Conservation (phyloP, 2,888 invertebrate genomes). For the Athetis lepigone region DNA sequence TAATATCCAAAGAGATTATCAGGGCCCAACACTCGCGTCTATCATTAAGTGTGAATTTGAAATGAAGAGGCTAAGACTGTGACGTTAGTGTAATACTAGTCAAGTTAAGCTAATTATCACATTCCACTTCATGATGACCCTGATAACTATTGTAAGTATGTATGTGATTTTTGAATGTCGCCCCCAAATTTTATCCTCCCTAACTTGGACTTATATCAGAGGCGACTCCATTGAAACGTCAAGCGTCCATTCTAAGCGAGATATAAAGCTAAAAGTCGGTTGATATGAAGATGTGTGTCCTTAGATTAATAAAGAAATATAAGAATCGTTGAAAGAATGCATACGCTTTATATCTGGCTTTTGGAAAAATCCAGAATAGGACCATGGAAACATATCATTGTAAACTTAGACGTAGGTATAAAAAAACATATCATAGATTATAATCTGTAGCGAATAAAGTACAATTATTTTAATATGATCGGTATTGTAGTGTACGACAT, state of each 20-base stretch:
- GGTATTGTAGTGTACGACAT: slow-evolving; percentile 85
- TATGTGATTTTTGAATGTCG: slow-evolving; percentile 79
- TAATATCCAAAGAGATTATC: slow-evolving; percentile 59
- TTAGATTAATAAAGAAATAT: slow-evolving; percentile 77
- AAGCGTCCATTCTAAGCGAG: slow-evolving; percentile 87
- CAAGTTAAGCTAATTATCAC: slow-evolving; percentile 58
- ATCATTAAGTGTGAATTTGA: slow-evolving; percentile 69
- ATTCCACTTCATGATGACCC: slow-evolving; percentile 72
- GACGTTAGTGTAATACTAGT: slow-evolving; percentile 61
- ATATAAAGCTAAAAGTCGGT: slow-evolving; percentile 86
- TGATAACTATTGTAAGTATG: slow-evolving; percentile 68
- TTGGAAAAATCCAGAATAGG: slow-evolving; percentile 88
- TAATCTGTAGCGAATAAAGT: slow-evolving; percentile 85
- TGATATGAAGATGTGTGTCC: slow-evolving; percentile 75
- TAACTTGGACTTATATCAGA: slow-evolving; percentile 77
- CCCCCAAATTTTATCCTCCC: slow-evolving; percentile 72
- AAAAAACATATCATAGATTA: slow-evolving; percentile 83
- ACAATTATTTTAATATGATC: slow-evolving; percentile 89
- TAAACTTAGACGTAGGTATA: slow-evolving; percentile 79
- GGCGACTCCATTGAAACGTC: slow-evolving; percentile 85
- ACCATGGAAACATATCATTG: slow-evolving; percentile 88
- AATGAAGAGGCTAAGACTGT: slow-evolving; percentile 65
- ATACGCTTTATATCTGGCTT: slow-evolving; percentile 90
- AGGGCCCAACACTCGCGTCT: slow-evolving; percentile 84
- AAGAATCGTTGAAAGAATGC: slow-evolving; percentile 87